phyloP scores from a whole-genome alignment of 2,888 invertebrate genomes.

The Spilosoma lubricipeda region DNA sequence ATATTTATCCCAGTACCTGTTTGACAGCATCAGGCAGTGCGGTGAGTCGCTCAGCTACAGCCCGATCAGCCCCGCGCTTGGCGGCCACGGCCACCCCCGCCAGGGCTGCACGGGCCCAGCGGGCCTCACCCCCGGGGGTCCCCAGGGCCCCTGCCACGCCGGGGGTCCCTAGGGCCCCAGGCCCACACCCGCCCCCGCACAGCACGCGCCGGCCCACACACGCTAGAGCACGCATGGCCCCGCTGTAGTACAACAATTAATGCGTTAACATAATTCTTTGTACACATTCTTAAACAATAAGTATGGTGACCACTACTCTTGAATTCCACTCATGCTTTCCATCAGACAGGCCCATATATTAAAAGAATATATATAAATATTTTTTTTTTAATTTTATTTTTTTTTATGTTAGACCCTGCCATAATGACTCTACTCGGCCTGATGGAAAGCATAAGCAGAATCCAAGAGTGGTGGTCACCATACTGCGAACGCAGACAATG shows the following conservation, averaged over 20 bases:
- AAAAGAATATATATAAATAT: no score
- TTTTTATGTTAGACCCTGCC: no score
- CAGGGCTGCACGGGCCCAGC: conserved; percentile 72
- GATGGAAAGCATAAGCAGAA: no score
- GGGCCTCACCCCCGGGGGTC: conserved; percentile 79
- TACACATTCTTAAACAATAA: no score
- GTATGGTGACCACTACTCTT: no score
- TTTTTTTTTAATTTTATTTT: no score
- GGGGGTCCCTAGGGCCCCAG: conserved; percentile 27
- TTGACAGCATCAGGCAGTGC: conserved; percentile 91
- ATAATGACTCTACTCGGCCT: no score
- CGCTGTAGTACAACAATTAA: conserved; percentile 87
- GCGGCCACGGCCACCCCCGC: conserved; percentile 75
- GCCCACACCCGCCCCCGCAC: conserved; percentile 87
- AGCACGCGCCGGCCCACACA: conserved; percentile 96
- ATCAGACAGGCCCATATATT: no score
- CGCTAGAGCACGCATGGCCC: conserved; percentile 97
- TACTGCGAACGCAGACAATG: no score
- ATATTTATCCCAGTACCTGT: conserved; percentile 29
- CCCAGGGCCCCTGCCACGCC: conserved; percentile 84
- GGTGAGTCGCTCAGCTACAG: conserved; percentile 91
- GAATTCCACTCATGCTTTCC: no score
- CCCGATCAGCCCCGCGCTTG: conserved; percentile 92
- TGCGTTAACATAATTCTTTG: no score
- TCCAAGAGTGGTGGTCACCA: no score